Evolutionary conservation across 2,113 vertebrate genomes (phyloP), one percentile per base, ranked within the genome.

Genomic region (Pyrgilauda ruficollis): DNA sequence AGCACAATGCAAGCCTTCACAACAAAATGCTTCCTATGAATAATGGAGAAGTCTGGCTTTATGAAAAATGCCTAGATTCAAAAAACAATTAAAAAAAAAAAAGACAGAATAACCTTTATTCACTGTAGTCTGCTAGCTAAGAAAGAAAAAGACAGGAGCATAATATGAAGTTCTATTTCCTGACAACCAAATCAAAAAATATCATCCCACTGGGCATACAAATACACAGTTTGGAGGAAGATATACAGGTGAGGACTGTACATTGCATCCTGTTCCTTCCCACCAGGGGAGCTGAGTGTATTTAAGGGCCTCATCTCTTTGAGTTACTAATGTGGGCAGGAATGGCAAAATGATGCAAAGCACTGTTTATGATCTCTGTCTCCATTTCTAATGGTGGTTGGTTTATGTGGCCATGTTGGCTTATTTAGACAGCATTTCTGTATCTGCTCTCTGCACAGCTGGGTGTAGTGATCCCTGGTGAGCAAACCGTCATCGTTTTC

Each of bases 241-340:
- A 91, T 91, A 86, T 72, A 58, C 53, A 72, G 63, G 68, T 82
- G 37, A 68, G 50, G 74, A 72, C 39, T 81, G 41, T 39, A 4
- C 7, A 11, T 17, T 35, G 63, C 47, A 90, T 96, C 50, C 58
- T 87, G 33, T 56, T 94, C 33, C 15, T 95, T 92, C 63, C 66
- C 84, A 46, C 83, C 62, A 82, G 58, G 39, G 52, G 44, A 96
- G 31, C 58, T 58, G 69, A 88, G 43, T 66, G 56, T 87, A n/a
- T 84, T 86, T 90, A 88, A 80, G 41, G 68, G 78, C 49, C 26
- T 93, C 59, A 22, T 87, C 63, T 93, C 39, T 56, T 50, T 88
- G 93, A 95, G 89, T 96, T 86, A 86, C 55, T 58, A 84, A 50
- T 15, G 92, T 73, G 92, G 94, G 68, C 74, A 95, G 89, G 87